These are phyloP conservation scores for Pluvialis apricaria DNA, from an alignment of 2,113 vertebrate genomes.

Conservation along the genomic window DNA sequence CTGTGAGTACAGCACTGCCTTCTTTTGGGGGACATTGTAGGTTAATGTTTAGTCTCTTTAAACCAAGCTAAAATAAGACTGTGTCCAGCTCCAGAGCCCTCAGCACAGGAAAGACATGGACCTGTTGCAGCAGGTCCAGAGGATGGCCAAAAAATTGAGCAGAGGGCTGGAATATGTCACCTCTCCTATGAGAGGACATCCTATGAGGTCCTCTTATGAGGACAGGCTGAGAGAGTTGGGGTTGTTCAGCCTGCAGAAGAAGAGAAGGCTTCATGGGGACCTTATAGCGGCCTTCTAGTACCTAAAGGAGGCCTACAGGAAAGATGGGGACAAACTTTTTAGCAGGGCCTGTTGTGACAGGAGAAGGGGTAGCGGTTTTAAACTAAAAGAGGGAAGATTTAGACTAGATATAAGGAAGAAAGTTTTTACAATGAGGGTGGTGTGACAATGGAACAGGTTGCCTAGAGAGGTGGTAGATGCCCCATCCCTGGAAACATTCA, in stretches of 20 bases:
- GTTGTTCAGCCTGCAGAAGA: background rate
- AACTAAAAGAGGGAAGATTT: background rate
- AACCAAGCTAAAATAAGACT: background rate
- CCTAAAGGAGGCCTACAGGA: background rate
- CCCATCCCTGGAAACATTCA: background rate
- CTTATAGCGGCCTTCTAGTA: background rate
- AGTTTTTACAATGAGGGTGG: background rate
- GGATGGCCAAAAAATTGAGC: background rate
- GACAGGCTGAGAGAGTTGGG: background rate
- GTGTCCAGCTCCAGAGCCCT: background rate
- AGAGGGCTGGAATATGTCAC: background rate
- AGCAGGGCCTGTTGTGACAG: background rate
- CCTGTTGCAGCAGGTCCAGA: background rate
- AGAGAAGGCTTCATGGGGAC: background rate
- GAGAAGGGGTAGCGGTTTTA: background rate
- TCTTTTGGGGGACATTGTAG: background rate
- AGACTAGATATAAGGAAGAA: background rate
- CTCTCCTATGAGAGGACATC: background rate
- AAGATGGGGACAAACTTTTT: background rate
- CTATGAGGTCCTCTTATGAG: background rate
- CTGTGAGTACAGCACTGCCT: background rate
- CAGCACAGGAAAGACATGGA: background rate
- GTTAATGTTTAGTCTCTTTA: background rate
- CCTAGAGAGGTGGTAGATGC: background rate
- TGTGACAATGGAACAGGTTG: background rate